Evolutionary conservation across 2,113 vertebrate genomes (phyloP).

Genomic region (Serinus canaria): DNA sequence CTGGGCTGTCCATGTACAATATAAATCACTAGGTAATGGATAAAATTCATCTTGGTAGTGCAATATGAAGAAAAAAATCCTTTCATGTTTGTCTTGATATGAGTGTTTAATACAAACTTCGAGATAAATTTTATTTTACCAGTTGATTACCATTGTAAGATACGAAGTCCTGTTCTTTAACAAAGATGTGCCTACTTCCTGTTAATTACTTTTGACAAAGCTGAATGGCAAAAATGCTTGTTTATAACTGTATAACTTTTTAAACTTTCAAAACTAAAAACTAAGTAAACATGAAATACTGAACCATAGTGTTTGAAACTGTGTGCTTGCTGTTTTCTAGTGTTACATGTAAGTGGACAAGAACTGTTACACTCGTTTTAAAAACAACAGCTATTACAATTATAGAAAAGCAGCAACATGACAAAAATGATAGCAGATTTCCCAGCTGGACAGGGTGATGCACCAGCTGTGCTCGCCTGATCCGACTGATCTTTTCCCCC

Average conservation of each 20-base stretch:
- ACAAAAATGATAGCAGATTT: too few relatives aligned
- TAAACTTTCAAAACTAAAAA: constrained; percentile 40
- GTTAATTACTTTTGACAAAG: constrained; percentile 55
- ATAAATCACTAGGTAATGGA: not conserved
- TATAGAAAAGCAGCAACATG: rapidly evolving
- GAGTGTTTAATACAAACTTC: constrained; percentile 46
- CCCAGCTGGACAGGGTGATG: too few relatives aligned
- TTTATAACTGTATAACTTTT: constrained; percentile 51
- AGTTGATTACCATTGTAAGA: constrained; percentile 51
- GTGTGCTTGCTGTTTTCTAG: not conserved
- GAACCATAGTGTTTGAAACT: not conserved
- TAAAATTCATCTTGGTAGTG: constrained; percentile 45
- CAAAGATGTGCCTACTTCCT: constrained; percentile 63
- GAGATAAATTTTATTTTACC: constrained; percentile 50
- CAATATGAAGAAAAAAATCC: not conserved
- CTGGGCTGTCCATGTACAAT: not conserved
- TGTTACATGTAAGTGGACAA: not conserved
- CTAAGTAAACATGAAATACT: constrained; percentile 38
- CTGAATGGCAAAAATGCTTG: constrained; percentile 39
- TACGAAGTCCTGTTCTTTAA: constrained; percentile 40
- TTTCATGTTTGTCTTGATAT: constrained; percentile 50
- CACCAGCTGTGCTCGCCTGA: rapidly evolving
- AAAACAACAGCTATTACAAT: not conserved
- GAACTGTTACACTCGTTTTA: not conserved
- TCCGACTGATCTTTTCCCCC: rapidly evolving